Evolutionary conservation across 2,888 invertebrate species (phyloP).

Genomic region (Cacoxenus indagator): DNA sequence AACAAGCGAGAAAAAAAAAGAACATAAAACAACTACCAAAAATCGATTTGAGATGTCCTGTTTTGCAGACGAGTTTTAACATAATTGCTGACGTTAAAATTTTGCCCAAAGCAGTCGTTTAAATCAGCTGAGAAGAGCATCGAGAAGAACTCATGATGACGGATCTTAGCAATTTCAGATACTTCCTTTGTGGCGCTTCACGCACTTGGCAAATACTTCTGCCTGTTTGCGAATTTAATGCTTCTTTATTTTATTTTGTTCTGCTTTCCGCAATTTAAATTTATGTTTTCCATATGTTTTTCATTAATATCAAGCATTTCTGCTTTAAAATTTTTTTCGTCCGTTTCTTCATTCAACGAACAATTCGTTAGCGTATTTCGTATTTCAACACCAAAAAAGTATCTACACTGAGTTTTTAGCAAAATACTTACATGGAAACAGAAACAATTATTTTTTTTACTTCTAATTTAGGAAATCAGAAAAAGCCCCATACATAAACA

Average conservation of each 20-base stretch:
- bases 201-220: neutral
- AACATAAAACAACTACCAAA: neutral
- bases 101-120: no score
- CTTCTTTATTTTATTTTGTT: neutral
- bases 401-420: neutral
- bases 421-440: no score
- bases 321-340: slow-evolving; percentile 33
- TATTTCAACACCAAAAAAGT: neutral
- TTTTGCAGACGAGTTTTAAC: slow-evolving; percentile 1
- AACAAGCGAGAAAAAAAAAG: slow-evolving; percentile 1
- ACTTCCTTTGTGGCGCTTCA: neutral
- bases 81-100: slow-evolving; percentile 22
- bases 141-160: neutral
- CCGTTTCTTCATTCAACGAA: neutral
- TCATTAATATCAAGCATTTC: slow-evolving; percentile 43
- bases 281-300: slow-evolving; percentile 53
- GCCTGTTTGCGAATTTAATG: neutral
- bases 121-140: no score
- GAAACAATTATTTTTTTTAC: no score
- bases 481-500: no score
- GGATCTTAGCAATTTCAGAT: neutral
- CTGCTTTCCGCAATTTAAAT: slow-evolving; percentile 15
- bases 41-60: neutral
- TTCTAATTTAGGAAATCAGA: no score
- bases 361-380: neutral